Conservation (phyloP, 2,888 invertebrate species). For the Epinotia demarniana region DNA sequence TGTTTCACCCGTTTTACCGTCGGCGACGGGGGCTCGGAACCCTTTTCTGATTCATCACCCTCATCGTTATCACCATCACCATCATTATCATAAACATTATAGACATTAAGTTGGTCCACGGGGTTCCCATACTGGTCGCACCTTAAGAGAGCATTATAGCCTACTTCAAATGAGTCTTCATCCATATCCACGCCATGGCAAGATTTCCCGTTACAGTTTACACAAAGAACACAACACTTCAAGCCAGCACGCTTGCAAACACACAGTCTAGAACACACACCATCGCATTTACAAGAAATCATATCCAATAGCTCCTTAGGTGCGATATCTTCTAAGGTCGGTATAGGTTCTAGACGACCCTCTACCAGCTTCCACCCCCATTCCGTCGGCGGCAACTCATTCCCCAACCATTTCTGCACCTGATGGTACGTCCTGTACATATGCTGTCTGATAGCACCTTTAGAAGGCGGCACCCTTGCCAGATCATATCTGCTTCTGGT, state of each 20-base stretch:
- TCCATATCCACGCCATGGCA: constrained; percentile 13
- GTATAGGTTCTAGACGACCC: constrained; percentile 11
- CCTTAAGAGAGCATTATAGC: not conserved
- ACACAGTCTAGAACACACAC: constrained; percentile 1
- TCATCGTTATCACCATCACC: not conserved
- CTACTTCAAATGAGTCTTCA: not conserved
- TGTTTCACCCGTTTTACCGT: constrained; percentile 2
- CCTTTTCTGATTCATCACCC: not conserved
- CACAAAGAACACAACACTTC: constrained; percentile 16
- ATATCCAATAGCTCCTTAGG: constrained; percentile 2
- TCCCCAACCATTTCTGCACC: constrained; percentile 16
- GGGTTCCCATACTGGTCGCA: constrained; percentile 13
- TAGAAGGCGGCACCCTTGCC: constrained; percentile 1
- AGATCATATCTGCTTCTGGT: constrained; percentile 8
- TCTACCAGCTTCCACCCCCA: constrained; percentile 7
- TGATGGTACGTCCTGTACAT: constrained; percentile 17
- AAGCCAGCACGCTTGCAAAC: constrained; percentile 5
- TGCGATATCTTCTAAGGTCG: not conserved
- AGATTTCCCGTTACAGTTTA: constrained; percentile 9
- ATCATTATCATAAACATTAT: too few species aligned
- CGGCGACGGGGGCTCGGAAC: not conserved
- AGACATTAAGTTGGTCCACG: not conserved
- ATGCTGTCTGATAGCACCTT: not conserved
- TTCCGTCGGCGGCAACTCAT: constrained; percentile 7
- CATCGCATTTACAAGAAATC: constrained; percentile 5